Base-by-base conservation (phyloP, 2,797 vertebrate genomes). In the Darevskia mixta region DNA sequence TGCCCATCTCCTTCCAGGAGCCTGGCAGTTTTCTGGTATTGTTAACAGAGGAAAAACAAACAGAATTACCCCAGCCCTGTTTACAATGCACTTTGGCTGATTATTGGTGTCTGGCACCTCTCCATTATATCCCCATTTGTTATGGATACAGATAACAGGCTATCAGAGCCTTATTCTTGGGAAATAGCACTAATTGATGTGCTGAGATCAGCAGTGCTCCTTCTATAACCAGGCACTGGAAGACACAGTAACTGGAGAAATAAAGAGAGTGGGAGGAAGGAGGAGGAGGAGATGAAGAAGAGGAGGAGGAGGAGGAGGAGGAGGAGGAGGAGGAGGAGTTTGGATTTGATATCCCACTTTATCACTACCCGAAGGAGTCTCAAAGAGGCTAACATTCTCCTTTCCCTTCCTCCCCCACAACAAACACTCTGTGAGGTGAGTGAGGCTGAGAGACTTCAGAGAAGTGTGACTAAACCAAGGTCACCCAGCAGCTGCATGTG, bases 161-260 rank as follows among this genome's bases (percentile, higher is more conserved):
- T 73, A 92, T 93, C 89, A 76, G 27, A 83, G 87, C 92, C 83
- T 93, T 79, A 79, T 91, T 89, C 91, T 6, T 11, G 55, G 9
- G 83, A 94, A 94, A 95, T 92, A 93, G 95, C 83, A 84, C 90
- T 80, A 67, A 93, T 94, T 93, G 66, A 73, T 35, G 86, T 61
- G 86, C 85, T 93, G 58, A 45, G 87, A 93, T 91, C 90, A 32
- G 88, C 90, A 93, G 82, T 78, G 66, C 80, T n/a, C 66, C 2
- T 88, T 93, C 29, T 85, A 49, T 83, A 4, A 91, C 49, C 93
- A 93, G 90, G 91, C 89, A 86, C 91, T 64, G 41, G 82, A 49
- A 91, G 88, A 73, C 45, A 20, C 82, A 66, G 11, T 13, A 45
- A 90, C 45, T 92, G 88, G 75, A 87, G 84, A 32, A 82, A 72